Evolutionary conservation across 1,140 invertebrate genomes (phyloP), one percentile per base, ranked within the genome.

Genomic region (Drosophila subpulchrella): DNA sequence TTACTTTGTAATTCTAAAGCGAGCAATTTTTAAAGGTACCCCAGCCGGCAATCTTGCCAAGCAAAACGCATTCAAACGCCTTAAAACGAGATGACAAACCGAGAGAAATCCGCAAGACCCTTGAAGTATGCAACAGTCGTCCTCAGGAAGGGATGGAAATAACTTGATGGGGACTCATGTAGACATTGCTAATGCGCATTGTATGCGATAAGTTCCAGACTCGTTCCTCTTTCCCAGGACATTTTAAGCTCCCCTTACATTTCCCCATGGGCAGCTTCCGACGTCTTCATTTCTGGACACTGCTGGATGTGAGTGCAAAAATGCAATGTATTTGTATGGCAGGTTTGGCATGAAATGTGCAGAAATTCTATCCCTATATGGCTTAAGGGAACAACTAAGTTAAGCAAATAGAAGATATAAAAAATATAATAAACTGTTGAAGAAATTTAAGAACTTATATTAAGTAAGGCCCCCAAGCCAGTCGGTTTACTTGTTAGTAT

Each of bases 101-200:
- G 11, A 39, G 41, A 20, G 13, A 58, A 63, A 34, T 34, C 10
- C 7, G n/a, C 10, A 44, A 61, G 32, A 17, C 13, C 20, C 30
- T 68, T 77, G 51, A 68, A 77, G 75, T 75, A 77, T 75, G 58
- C 75, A 71, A 71, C 46, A 78, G 53, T 39, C 15, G 24, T 38
- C 12, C 44, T 24, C 11, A 39, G 53, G 34, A 46, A 55, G 71
- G 75, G 47, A 78, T 71, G 75, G 55, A 77, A 63, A 78, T 78
- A 77, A 77, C 74, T 71, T 63, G 75, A 71, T 78, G 75, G 30
- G 51, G 46, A 71, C 58, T 68, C 59, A 57, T 77, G 74, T 76
- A 77, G 75, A 78, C 75, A 77, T 58, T 58, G 53, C 75, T 78
- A 78, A 78, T 78, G 75, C 75, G 65, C 58, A 70, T 78, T 77